A percentile compares a stretch with the other conserved stretches of the same genome.
Conservation (phyloP, 2,797 vertebrate genomes). For the Percopsis omiscomaycus region DNA sequence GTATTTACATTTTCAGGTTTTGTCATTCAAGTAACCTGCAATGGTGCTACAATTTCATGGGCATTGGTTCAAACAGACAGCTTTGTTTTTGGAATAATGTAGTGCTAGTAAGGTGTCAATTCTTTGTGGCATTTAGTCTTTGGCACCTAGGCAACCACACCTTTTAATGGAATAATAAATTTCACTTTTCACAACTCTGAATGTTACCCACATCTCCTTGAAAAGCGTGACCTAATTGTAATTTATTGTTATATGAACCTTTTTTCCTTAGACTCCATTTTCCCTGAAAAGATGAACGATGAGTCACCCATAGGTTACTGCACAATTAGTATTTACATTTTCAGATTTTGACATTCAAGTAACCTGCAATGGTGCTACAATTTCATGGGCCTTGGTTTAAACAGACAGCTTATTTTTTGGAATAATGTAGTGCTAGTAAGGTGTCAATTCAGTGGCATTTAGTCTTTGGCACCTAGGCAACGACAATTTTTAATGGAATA, state of each 20-base stretch:
- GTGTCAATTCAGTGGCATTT: not conserved
- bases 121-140: not conserved
- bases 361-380: slow-evolving; percentile 58
- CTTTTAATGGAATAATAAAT: not conserved
- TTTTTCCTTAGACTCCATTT: no score
- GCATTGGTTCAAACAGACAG: slow-evolving; percentile 10
- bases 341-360: no score
- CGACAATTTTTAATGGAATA: not conserved
- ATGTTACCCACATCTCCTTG: slow-evolving; percentile 24
- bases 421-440: slow-evolving; percentile 11
- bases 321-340: no score
- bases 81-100: slow-evolving; percentile 25
- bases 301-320: no score
- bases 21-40: not conserved
- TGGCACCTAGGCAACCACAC: not conserved
- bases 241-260: no score
- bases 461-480: not conserved
- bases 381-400: slow-evolving; percentile 24
- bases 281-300: no score
- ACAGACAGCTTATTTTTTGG: slow-evolving; percentile 22
- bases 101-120: not conserved
- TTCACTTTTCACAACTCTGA: not conserved
- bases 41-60: slow-evolving; percentile 62
- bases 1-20: no score
- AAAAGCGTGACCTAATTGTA: no score